Percentiles rank a stretch among this genome's conserved stretches.
Evolutionary conservation across 2,113 vertebrate species (phyloP).

Genomic region (Xenopus borealis): DNA sequence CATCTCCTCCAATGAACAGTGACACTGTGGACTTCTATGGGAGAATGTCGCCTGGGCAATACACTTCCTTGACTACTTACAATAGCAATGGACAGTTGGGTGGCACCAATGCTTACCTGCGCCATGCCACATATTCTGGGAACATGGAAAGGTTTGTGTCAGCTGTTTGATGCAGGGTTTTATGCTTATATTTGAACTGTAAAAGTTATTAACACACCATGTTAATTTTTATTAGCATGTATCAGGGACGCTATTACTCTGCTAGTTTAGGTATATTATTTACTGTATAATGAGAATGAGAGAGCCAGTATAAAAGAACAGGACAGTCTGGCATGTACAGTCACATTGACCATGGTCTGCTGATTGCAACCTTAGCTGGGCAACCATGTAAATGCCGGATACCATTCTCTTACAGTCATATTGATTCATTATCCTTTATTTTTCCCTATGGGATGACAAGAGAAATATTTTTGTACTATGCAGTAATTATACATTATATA

Average conservation of each 20-base stretch:
- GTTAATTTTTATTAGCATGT: too few relatives aligned
- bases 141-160: conserved; percentile 85
- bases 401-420: background rate
- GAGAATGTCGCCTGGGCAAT: conserved; percentile 75
- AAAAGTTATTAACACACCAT: background rate
- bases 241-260: background rate
- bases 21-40: conserved; percentile 76
- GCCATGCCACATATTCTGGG: conserved; percentile 68
- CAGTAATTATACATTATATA: conserved; percentile 8
- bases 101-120: conserved; percentile 66
- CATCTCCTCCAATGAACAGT: conserved; percentile 56
- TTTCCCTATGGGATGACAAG: conserved; percentile 42
- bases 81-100: conserved; percentile 65
- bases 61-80: conserved; percentile 74
- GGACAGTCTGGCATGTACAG: too few relatives aligned
- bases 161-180: conserved; percentile 67
- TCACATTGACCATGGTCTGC: background rate
- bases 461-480: conserved; percentile 23
- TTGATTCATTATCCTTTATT: conserved; percentile 11
- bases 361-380: background rate
- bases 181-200: background rate
- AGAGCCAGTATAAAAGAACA: too few relatives aligned
- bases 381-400: background rate
- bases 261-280: background rate
- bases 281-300: conserved; percentile 18